Evolutionary conservation across 2,888 invertebrate genomes (phyloP), one percentile per base, ranked within the genome.

Genomic region (Acronicta psi): DNA sequence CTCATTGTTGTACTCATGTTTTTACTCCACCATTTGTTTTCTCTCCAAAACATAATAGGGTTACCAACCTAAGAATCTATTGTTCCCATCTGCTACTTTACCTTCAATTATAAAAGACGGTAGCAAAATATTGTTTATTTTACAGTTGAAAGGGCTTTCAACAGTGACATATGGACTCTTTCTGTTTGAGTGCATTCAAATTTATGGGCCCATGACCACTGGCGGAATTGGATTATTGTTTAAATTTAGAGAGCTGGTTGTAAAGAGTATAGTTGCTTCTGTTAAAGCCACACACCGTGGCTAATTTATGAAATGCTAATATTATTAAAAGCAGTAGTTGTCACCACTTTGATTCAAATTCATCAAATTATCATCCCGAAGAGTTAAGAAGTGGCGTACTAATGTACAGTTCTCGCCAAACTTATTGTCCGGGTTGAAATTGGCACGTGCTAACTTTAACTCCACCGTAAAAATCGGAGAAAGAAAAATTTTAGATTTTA

Each of bases 61-160:
- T 91, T 91, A 89, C 81, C 82, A 80, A 80, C 78, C 81, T 75
- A 69, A 82, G 76, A 79, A 73, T 78, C 83, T 81, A 85, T 93
- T 93, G 93, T 92, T 80, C 59, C 42, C 90, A 88, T 86, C 87
- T 90, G 89, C 79, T 85, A 75, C 81, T 84, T n/a, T 86, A 87
- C 86, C 87, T 87, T 82, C 83, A 84, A 86, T 85, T 87, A 80
- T 69, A 69, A 81, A 73, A 80, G 85, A 88, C 90, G 85, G 93
- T 90, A 91, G 93, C 93, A 87, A 93, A 93, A 94, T 91, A 91
- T 92, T 92, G 90, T 93, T 91, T 92, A 86, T 91, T 92, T 92
- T 89, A 88, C 79, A 83, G 83, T 87, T 84, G 83, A 89, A 89
- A 87, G 84, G 68, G 85, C 87, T 88, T 90, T 89, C 80, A 88